Evolutionary conservation across 1,140 invertebrate genomes (phyloP), one percentile per base, ranked within the genome.

Genomic region (Drosophila sp.): DNA sequence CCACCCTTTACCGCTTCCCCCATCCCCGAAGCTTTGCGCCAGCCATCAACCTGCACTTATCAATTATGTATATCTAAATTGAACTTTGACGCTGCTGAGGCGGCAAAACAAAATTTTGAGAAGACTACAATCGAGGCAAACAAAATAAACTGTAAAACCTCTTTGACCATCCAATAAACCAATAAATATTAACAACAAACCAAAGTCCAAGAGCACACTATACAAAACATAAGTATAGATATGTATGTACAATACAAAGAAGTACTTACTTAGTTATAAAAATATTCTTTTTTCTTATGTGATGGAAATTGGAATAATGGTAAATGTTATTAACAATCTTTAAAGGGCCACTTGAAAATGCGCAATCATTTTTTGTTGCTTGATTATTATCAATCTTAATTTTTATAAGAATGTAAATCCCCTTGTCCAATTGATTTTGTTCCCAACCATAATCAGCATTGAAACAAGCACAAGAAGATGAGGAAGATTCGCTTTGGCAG

Each of bases 21-120:
- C 23, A 30, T 1, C 25, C 10, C 27, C 8, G 7, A 2, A 23
- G 17, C 44, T 10, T 2, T 4, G 29, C 6, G 5, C 38, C 40
- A n/a, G 35, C 73, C 73, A 55, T 66, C 58, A 65, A 64, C 72
- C 47, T 70, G 55, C 68, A 54, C 10, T 74, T 73, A 85, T 84
- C 79, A 84, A 84, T 85, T 81, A 86, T 85, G 74, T 72, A 74
- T 80, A 69, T 69, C 79, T 63, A 85, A 86, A 85, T 87, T 85
- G 83, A 85, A 85, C 82, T 85, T 87, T 85, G 82, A 87, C 79
- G 79, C 64, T 66, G 50, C 44, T 50, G 44, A 50, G 44, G 44
- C 44, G 44, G 44, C 44, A 50, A 50, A 50, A 57, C 68, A 68
- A 68, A 75, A 68, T 33, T 10, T 38, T 8, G 35, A 75, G 56